Base-by-base conservation (phyloP, 2,888 invertebrate genomes). In the Marasmarcha lunaedactyla region DNA sequence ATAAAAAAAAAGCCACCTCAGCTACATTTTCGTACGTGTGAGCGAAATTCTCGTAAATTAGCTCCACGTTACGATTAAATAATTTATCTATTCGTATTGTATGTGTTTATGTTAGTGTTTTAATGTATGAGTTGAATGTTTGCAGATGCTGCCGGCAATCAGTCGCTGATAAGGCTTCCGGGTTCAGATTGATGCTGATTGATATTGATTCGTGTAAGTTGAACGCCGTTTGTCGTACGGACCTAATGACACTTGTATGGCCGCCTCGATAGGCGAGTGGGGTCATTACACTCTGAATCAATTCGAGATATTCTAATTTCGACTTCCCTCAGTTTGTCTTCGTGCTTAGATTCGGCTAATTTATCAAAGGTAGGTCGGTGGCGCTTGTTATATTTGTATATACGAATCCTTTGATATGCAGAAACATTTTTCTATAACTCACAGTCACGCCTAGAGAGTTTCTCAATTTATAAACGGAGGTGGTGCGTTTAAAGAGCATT, bases 181-280 rank as follows among this genome's bases (percentile, higher is more conserved):
- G 68, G 67, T 61, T 54, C 57, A 70, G 73, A 78, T 77, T 77
- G 71, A 58, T 46, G 49, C 57, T 71, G 77, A 78, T 79, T 79
- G 71, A 60, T 68, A 68, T 66, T 66, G 71, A 70, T 68, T 74
- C 57, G 57, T 60, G 57, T 62, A 60, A 60, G 62, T 58, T 59
- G 55, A 55, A 49, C 54, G 45, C 49, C 49, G 45, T 50, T 47
- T 45, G 30, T n/a, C 30, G 30, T 30, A n/a, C n/a, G n/a, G n/a
- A n/a, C n/a, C n/a, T n/a, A 4, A 30, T 30, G 42, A 51, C 64
- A 65, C 59, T 67, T 64, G 54, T 64, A 60, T 49, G 65, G 58
- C 46, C 38, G 44, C 47, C 36, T 7, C 30, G 4, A 9, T 11
- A 9, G n/a, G 10, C n/a, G 30, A 30, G 10, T 7, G 6, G 30